Conservation (phyloP, 2,888 invertebrate species). For the Macropis europaea region DNA sequence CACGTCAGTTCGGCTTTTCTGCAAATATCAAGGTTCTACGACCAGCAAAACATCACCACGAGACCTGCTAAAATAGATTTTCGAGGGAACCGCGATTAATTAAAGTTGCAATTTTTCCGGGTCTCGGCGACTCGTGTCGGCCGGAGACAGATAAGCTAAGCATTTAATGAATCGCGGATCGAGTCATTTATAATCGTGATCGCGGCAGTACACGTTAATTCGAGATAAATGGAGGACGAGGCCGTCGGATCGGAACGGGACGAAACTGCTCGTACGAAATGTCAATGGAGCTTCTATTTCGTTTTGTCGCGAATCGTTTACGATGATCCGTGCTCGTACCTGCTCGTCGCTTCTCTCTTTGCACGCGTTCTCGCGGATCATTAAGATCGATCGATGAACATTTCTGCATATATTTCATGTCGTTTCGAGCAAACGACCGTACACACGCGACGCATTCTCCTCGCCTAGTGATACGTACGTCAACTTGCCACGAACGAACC, state of each 20-base stretch:
- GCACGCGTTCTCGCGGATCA: conserved; percentile 29
- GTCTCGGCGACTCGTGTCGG: not conserved
- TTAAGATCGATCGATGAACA: conserved; percentile 45
- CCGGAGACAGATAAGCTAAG: conserved; percentile 1
- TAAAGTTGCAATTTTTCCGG: not conserved
- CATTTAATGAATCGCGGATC: conserved; percentile 15
- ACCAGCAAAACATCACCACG: too few species aligned
- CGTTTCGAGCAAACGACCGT: not conserved
- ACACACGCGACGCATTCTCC: conserved; percentile 23
- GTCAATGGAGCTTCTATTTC: conserved; percentile 40
- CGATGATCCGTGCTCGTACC: conserved; percentile 13
- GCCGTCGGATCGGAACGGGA: conserved; percentile 28
- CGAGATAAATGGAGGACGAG: conserved; percentile 29
- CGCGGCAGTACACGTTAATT: conserved; percentile 43
- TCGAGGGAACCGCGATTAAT: too few species aligned
- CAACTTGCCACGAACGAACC: conserved; percentile 16
- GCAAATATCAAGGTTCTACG: too few species aligned
- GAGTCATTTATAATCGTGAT: conserved; percentile 46
- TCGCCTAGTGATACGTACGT: conserved; percentile 20
- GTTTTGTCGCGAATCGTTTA: conserved; percentile 44
- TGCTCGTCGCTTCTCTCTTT: not conserved
- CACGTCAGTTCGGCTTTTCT: too few species aligned
- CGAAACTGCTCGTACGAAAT: conserved; percentile 40
- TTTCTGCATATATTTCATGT: conserved; percentile 37
- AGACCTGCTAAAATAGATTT: too few species aligned